Conservation (phyloP, 2,888 invertebrate species). For the Bombyx huttoni region DNA sequence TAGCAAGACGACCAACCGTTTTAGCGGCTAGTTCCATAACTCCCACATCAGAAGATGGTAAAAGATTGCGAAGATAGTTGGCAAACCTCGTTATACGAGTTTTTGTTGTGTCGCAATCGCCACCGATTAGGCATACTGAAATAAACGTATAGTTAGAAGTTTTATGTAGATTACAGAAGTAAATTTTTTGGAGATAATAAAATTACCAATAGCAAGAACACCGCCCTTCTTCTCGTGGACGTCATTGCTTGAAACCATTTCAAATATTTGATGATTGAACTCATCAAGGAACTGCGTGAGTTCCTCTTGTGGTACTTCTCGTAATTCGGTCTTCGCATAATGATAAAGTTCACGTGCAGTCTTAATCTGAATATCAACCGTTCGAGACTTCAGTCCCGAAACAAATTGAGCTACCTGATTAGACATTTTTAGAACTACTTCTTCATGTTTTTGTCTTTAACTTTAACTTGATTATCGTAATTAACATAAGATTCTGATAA, state of each 20-base stretch:
- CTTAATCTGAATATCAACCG: constrained; percentile 86
- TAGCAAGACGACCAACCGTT: constrained; percentile 93
- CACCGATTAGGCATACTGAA: constrained; percentile 91
- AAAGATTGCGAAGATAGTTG: constrained; percentile 89
- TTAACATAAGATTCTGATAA: no score
- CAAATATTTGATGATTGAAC: constrained; percentile 95
- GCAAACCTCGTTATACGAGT: constrained; percentile 93
- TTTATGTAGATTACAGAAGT: background rate
- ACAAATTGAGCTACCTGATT: constrained; percentile 84
- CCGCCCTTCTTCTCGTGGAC: constrained; percentile 96
- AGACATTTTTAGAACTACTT: constrained; percentile 36
- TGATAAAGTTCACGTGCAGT: constrained; percentile 91
- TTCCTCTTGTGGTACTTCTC: constrained; percentile 92
- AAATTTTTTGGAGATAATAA: background rate
- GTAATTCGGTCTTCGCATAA: constrained; percentile 91
- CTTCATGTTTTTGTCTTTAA: no score
- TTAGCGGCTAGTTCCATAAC: constrained; percentile 97
- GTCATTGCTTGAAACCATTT: constrained; percentile 95
- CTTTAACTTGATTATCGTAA: no score
- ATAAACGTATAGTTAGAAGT: constrained; percentile 9
- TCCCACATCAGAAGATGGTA: constrained; percentile 91
- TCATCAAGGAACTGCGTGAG: constrained; percentile 93
- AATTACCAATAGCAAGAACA: constrained; percentile 89
- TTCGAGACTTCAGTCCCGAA: constrained; percentile 88
- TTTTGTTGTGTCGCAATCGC: constrained; percentile 93